A percentile compares a stretch with the other conserved stretches of the same genome.
Evolutionary conservation across 1,140 invertebrate species (phyloP).

Genomic region (Drosophila simulans): DNA sequence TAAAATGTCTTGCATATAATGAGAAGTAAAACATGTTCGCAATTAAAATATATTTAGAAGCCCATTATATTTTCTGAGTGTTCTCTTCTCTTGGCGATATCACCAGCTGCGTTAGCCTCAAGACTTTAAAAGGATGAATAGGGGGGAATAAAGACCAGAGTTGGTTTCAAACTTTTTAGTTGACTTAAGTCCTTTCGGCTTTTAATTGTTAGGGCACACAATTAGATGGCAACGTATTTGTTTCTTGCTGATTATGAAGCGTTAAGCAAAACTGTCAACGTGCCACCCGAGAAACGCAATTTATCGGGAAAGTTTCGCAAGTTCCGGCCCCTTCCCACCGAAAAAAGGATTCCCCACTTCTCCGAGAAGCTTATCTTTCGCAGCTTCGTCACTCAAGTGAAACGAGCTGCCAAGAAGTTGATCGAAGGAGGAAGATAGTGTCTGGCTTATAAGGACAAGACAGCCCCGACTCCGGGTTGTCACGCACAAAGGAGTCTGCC

Average conservation of each 20-base stretch:
- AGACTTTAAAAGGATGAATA: conserved; percentile 8
- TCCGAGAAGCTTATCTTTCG: conserved; percentile 68
- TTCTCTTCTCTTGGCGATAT: conserved; percentile 3
- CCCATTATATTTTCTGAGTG: conserved; percentile 3
- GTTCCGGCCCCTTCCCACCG: not conserved
- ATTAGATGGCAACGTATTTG: conserved; percentile 84
- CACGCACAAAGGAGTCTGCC: conserved; percentile 83
- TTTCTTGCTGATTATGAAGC: conserved; percentile 84
- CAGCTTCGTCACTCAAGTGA: conserved; percentile 78
- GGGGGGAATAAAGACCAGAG: conserved; percentile 3
- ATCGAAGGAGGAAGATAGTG: conserved; percentile 70
- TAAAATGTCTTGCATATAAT: too few relatives aligned
- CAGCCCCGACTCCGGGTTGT: conserved; percentile 46
- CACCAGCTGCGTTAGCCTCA: conserved; percentile 8
- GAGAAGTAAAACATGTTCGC: too few relatives aligned
- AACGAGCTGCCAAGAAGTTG: conserved; percentile 76
- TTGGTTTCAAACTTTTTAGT: conserved; percentile 45
- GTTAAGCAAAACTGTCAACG: conserved; percentile 84
- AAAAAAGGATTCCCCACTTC: conserved; percentile 37
- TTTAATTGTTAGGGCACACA: conserved; percentile 77
- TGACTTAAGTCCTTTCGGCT: conserved; percentile 61
- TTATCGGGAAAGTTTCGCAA: conserved; percentile 79
- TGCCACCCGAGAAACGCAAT: conserved; percentile 78
- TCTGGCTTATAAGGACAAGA: conserved; percentile 46
- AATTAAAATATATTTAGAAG: too few relatives aligned